phyloP scores from a whole-genome alignment of 2,888 invertebrate genomes.

The Mythimna ferrago region DNA sequence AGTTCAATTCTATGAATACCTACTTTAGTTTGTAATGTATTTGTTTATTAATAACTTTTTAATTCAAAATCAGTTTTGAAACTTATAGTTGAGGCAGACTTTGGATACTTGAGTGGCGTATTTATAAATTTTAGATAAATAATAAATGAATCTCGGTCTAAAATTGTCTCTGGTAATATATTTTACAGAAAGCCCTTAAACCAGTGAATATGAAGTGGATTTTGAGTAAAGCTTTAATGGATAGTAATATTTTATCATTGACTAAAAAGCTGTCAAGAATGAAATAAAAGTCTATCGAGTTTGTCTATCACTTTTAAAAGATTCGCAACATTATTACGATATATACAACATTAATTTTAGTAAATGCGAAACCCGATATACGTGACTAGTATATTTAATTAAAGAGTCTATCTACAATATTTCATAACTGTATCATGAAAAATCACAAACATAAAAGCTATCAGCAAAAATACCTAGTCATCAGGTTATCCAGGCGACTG shows the following conservation, averaged over 20 bases:
- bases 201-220: neutral
- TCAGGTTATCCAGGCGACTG: too few species aligned
- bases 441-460: too few species aligned
- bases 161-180: neutral
- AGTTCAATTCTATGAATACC: neutral
- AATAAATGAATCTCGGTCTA: neutral
- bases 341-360: too few species aligned
- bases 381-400: too few species aligned
- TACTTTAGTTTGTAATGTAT: neutral
- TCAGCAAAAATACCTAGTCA: too few species aligned
- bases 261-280: neutral
- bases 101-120: neutral
- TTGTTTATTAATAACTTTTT: neutral
- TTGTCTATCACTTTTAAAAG: too few species aligned
- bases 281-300: too few species aligned
- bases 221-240: neutral
- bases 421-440: too few species aligned
- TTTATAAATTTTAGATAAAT: slow-evolving; percentile 2
- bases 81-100: neutral
- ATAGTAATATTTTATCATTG: neutral
- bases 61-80: neutral
- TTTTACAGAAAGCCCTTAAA: neutral
- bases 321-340: neutral
- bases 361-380: too few species aligned
- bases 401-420: too few species aligned